Evolutionary conservation across 1,140 invertebrate species (phyloP).

Genomic region (Drosophila gunungcola): DNA sequence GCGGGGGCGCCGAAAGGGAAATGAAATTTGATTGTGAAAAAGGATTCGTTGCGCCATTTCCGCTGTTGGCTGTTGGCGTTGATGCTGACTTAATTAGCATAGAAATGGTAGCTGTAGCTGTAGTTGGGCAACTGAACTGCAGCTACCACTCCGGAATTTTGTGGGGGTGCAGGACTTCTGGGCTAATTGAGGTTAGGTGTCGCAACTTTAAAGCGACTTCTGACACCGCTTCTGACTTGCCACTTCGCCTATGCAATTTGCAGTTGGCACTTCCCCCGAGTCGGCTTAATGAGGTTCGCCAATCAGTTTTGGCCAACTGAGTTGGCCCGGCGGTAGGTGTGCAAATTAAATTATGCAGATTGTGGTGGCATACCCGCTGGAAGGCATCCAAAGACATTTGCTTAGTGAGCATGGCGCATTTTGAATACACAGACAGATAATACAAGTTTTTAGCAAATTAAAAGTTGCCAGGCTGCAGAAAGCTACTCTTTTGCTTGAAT

Average conservation of each 20-base stretch:
- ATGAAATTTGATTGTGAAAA: constrained; percentile 77
- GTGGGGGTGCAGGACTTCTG: neutral
- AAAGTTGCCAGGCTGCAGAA: too few species aligned
- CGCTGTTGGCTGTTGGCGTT: constrained; percentile 56
- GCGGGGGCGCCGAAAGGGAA: constrained; percentile 28
- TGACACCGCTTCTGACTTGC: constrained; percentile 36
- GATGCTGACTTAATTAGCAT: constrained; percentile 77
- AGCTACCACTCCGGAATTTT: constrained; percentile 10
- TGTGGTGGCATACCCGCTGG: neutral
- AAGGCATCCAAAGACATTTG: constrained; percentile 11
- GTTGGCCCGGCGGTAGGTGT: constrained; percentile 21
- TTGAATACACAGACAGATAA: constrained; percentile 25
- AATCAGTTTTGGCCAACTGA: constrained; percentile 28
- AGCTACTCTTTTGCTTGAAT: too few species aligned
- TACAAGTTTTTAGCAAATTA: neutral
- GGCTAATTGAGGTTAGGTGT: constrained; percentile 72
- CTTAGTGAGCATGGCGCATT: constrained; percentile 28
- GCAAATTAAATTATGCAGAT: constrained; percentile 48
- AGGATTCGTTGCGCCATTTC: constrained; percentile 68
- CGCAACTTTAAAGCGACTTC: constrained; percentile 57
- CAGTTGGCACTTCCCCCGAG: neutral
- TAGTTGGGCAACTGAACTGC: constrained; percentile 1
- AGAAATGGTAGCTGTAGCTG: constrained; percentile 27
- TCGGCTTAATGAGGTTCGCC: constrained; percentile 56
- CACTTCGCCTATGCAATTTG: constrained; percentile 47